Evolutionary conservation across 1,140 invertebrate species (phyloP), one percentile per base, ranked within the genome.

Genomic region (Archivesica marissinica): DNA sequence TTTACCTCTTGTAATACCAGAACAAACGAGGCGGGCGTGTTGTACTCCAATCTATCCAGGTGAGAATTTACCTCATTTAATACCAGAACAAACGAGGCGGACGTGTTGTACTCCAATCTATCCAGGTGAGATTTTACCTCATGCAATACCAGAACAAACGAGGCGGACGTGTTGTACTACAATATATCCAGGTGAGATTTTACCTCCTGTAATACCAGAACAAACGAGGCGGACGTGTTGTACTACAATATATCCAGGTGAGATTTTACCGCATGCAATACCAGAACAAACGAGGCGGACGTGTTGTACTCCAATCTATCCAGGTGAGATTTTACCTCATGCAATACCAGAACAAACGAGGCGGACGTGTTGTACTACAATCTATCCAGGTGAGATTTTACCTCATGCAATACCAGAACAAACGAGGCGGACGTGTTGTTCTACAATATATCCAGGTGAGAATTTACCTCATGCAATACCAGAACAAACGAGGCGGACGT

Each of bases 51-150:
- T 87, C 89, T 79, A 90, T 93, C 82, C 88, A 92, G 89, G 93
- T 94, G 81, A 79, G 56, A 30, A 17, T n/a, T 47, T 7, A 7
- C 41, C 41, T n/a, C n/a, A n/a, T n/a, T n/a, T n/a, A 95, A 64
- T 98, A 97, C 91, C 95, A 97, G 93, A 98, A 97, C 92, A 96
- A 96, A 89, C 94, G 97, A 35, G 97, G 97, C 6, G 97, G 97
- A 0, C 93, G 94, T 15, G 95, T 97, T 84, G 93, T 95, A 28
- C 90, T 95, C 17, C 93, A 95, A 61, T 87, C 89, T 79, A 90
- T 93, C 82, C 88, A 92, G 89, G 93, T 94, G 81, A 79, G 56
- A 30, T 6, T n/a, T 47, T 7, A 7, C 41, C 91, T 96, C 13
- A 96, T 98, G 95, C 95, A 95, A 64, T 98, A 97, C 91, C 95